Percentiles rank a stretch among this genome's conserved stretches.
Evolutionary conservation across 2,797 vertebrate species (phyloP).

Genomic region (Alca torda): DNA sequence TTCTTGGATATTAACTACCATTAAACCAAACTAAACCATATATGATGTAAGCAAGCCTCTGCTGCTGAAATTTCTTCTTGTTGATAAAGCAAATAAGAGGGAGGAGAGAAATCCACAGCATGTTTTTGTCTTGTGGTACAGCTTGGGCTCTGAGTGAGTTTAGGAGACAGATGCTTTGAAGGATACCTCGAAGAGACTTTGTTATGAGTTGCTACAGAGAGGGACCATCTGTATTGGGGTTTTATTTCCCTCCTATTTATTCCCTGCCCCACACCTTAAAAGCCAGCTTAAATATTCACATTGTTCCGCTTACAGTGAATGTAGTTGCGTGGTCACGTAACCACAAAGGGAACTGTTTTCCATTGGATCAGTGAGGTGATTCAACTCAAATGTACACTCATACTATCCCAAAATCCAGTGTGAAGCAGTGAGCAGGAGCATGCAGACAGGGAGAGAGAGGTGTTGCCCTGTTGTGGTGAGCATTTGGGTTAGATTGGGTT

Average conservation of each 20-base stretch:
- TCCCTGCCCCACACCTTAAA: not conserved
- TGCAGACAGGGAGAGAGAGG: not conserved
- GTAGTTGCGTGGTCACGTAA: not conserved
- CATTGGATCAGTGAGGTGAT: not conserved
- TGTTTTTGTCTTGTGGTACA: not conserved
- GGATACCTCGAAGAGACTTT: not conserved
- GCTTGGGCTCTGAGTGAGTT: not conserved
- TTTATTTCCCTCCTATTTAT: not conserved
- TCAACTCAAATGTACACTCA: not conserved
- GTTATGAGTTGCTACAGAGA: not conserved
- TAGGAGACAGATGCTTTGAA: not conserved
- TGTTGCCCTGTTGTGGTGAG: rapidly evolving
- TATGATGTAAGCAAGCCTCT: not conserved
- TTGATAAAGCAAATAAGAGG: not conserved
- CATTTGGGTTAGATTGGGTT: not conserved
- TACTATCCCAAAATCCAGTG: not conserved
- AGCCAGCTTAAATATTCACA: not conserved
- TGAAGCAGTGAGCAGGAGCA: rapidly evolving
- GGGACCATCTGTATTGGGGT: not conserved
- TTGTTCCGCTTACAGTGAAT: not conserved
- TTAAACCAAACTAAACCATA: not conserved
- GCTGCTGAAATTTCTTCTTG: not conserved
- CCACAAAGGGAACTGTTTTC: conserved; percentile 56
- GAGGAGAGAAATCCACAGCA: not conserved
- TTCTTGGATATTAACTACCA: not conserved